phyloP scores from a whole-genome alignment of 2,797 vertebrate species.

The Chelonia mydas region DNA sequence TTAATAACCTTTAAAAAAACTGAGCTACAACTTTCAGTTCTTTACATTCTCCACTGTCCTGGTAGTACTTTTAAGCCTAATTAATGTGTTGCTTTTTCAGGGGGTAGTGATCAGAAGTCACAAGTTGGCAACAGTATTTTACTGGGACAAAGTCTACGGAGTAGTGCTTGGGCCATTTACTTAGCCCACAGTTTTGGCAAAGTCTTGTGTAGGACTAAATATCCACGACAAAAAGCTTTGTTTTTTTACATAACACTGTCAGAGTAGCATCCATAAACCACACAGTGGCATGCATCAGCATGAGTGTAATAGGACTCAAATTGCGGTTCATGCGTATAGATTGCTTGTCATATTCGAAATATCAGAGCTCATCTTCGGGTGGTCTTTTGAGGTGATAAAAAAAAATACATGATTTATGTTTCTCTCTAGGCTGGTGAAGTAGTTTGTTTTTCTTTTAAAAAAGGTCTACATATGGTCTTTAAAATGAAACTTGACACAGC shows the following conservation, averaged over 20 bases:
- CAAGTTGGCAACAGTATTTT: background rate
- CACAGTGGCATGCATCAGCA: conserved; percentile 49
- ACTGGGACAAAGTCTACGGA: conserved; percentile 3
- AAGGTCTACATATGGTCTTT: conserved; percentile 75
- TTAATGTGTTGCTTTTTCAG: background rate
- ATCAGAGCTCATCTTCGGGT: conserved; percentile 79
- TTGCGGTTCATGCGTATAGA: conserved; percentile 78
- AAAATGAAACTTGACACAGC: conserved; percentile 77
- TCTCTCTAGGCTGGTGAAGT: conserved; percentile 55
- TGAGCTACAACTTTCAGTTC: background rate
- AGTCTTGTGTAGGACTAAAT: conserved; percentile 46
- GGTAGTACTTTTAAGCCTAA: conserved; percentile 12
- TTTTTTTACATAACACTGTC: conserved; percentile 52
- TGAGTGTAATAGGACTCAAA: conserved; percentile 66
- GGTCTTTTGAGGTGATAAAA: conserved; percentile 79
- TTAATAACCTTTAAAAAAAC: background rate
- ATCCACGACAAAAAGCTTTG: conserved; percentile 30
- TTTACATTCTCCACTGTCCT: background rate
- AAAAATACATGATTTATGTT: conserved; percentile 80
- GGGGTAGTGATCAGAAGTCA: conserved; percentile 12
- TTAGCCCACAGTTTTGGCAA: background rate
- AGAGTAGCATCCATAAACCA: conserved; percentile 60
- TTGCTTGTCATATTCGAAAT: conserved; percentile 80
- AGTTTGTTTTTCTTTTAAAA: conserved; percentile 78
- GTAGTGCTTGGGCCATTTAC: background rate